Evolutionary conservation across 1,140 invertebrate species (phyloP).

Genomic region (Papilio polyxenes): DNA sequence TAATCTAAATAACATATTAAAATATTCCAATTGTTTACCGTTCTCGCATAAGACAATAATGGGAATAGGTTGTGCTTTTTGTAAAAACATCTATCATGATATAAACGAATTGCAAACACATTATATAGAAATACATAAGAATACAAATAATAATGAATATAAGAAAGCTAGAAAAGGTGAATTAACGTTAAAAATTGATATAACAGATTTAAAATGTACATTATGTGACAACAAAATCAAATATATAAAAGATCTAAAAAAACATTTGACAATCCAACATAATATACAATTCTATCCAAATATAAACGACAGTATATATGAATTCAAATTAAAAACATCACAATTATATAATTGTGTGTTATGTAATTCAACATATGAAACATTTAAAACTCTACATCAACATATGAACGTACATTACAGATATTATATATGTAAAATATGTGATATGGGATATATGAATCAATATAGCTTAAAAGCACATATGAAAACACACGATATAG

Average conservation of each 20-base stretch:
- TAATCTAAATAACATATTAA: conserved; percentile 66
- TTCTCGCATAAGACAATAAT: conserved; percentile 67
- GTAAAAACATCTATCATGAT: conserved; percentile 55
- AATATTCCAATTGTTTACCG: conserved; percentile 71
- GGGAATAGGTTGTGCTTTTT: conserved; percentile 67
- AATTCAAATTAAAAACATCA: conserved; percentile 62
- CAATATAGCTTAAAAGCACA: conserved; percentile 80
- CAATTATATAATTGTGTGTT: conserved; percentile 64
- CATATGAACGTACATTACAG: conserved; percentile 77
- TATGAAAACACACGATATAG: conserved; percentile 68
- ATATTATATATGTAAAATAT: conserved; percentile 89
- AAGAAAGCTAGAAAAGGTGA: conserved; percentile 64
- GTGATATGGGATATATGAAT: conserved; percentile 85
- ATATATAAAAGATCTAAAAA: conserved; percentile 57
- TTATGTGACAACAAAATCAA: conserved; percentile 53
- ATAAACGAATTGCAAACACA: conserved; percentile 54
- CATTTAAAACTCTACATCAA: conserved; percentile 70
- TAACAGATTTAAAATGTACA: conserved; percentile 65
- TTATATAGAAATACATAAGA: conserved; percentile 52
- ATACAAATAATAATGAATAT: conserved; percentile 45
- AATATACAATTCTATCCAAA: conserved; percentile 64
- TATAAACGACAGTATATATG: conserved; percentile 65
- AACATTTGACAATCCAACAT: conserved; percentile 58
- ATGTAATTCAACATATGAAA: conserved; percentile 66
- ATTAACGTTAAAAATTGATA: conserved; percentile 69